These are phyloP conservation scores for Vidua macroura DNA, from an alignment of 2,113 vertebrate genomes.

Conservation along the genomic window DNA sequence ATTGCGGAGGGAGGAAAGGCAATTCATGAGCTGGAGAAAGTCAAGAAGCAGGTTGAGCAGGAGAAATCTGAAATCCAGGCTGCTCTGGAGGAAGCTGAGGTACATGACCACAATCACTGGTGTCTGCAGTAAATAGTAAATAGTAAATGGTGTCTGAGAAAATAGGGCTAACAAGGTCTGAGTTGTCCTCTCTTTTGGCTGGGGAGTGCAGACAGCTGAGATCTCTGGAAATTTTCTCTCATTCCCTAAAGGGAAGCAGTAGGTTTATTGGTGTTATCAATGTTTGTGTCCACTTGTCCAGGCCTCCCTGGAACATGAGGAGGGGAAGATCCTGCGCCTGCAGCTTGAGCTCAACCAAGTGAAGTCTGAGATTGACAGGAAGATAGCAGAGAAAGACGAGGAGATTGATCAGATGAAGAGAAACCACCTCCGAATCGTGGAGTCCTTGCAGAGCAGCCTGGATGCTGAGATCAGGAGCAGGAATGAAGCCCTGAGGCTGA, in stretches of 20 bases:
- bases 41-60: background rate
- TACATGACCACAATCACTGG: slow-evolving; percentile 17
- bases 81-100: background rate
- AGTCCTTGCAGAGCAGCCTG: slow-evolving; percentile 72
- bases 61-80: background rate
- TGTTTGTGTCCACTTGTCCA: accelerated
- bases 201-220: background rate
- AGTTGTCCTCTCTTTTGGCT: accelerated
- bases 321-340: background rate
- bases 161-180: accelerated
- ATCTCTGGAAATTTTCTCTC: background rate
- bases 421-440: background rate
- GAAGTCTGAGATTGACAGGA: background rate
- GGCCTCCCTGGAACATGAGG: background rate
- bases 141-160: background rate
- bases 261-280: background rate
- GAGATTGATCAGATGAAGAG: background rate
- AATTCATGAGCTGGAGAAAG: slow-evolving; percentile 27
- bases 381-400: background rate
- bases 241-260: too few relatives aligned
- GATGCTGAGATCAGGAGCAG: slow-evolving; percentile 76
- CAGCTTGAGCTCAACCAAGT: background rate
- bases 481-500: slow-evolving; percentile 77
- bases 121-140: background rate
- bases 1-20: slow-evolving; percentile 84